Base-by-base conservation (phyloP, 2,113 vertebrate genomes). In the Callopanchax toddi region DNA sequence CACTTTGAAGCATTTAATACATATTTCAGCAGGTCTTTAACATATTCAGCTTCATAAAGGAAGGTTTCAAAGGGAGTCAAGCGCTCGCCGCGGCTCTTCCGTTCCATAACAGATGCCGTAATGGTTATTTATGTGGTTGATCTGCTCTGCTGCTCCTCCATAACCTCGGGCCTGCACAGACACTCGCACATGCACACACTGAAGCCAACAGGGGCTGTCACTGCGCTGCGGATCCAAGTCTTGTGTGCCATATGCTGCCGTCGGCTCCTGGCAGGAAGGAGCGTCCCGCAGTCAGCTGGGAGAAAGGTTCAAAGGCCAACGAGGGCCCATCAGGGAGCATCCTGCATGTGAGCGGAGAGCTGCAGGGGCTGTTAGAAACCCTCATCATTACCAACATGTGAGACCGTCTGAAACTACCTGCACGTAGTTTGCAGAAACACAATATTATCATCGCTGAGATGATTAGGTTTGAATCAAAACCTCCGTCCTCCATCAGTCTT, bases 51-150 rank as follows among this genome's bases (percentile, higher is more conserved):
- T 16, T 34, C 60, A 50, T 43, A 40, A 34, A 34, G 60, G 48
- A 63, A 69, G 34, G 61, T 71, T 66, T 68, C 44, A 49, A 51
- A 65, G 37, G 21, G 43, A 67, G 50, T 39, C 10, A 62, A 34
- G 61, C 42, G 6, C 18, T 49, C 52, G 70, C 65, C 40, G 11
- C 63, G 59, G 57, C 52, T 61, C 54, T 58, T 70, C 56, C 57
- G 42, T 39, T 60, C 64, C 20, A 36, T 63, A 78, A 77, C 78
- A 89, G 64, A 87, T 86, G 82, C 78, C 60, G 56, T 67, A 40
- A 75, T 79, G 40, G 66, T 84, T 88, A 89, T 87, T 84, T 86
- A 86, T 86, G 76, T 83, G 71, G 56, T 61, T 69, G 75, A 84
- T 84, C 58, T 61, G 82, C 83, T 68, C 82, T 73, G 58, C 66